Conservation (phyloP, 2,113 vertebrate genomes). For the Cyprinus carpio region DNA sequence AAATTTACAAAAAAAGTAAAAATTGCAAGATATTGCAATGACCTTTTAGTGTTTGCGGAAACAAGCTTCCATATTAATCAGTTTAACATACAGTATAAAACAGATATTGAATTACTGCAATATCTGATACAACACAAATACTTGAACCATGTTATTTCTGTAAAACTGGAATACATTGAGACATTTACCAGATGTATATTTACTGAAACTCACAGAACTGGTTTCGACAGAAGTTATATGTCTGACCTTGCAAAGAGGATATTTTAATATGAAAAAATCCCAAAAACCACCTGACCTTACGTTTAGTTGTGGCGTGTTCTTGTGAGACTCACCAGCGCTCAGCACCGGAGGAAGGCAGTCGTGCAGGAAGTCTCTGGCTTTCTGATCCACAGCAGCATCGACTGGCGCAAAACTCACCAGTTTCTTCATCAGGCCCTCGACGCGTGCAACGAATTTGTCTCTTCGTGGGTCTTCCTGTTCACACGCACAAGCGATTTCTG, state of each 20-base stretch:
- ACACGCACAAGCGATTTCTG: neutral
- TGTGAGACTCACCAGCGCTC: conserved; percentile 69
- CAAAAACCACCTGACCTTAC: neutral
- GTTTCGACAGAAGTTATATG: neutral
- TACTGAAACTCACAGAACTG: neutral
- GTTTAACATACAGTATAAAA: neutral
- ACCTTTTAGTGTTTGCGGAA: neutral
- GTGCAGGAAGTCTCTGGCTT: conserved; percentile 87
- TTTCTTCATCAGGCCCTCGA: conserved; percentile 82
- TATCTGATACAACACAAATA: neutral
- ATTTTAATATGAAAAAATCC: neutral
- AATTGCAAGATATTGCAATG: neutral
- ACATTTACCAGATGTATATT: neutral
- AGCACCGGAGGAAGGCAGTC: conserved; percentile 90
- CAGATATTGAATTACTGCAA: neutral
- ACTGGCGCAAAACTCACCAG: conserved; percentile 82
- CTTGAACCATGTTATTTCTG: neutral
- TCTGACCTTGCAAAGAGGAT: neutral
- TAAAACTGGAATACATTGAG: neutral
- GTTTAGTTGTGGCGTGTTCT: neutral
- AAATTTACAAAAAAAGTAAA: no score
- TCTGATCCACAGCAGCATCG: conserved; percentile 93
- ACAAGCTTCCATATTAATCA: neutral
- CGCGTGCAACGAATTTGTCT: conserved; percentile 77
- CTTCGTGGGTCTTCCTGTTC: conserved; percentile 77